A percentile compares a stretch with the other conserved stretches of the same genome.
Evolutionary conservation across 2,888 invertebrate genomes (phyloP).

Genomic region (Dysmachus trigonus): DNA sequence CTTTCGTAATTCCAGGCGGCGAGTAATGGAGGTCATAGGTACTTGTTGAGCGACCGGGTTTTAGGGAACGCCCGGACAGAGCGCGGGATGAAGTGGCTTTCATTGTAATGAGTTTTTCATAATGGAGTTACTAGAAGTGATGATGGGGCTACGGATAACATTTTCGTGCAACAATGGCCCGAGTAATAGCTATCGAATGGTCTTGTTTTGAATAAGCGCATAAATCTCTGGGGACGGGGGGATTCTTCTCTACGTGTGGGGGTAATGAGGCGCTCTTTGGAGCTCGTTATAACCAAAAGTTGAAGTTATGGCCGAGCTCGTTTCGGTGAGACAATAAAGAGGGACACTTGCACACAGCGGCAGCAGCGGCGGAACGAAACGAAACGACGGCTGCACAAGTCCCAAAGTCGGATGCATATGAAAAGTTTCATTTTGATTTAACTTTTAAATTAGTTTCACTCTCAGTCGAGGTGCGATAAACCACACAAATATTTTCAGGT

Average conservation of each 20-base stretch:
- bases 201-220: slow-evolving; percentile 1
- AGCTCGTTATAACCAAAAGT: neutral
- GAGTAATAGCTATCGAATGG: slow-evolving; percentile 17
- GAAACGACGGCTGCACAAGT: neutral
- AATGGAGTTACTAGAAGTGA: slow-evolving; percentile 39
- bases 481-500: neutral
- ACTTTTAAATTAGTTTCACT: neutral
- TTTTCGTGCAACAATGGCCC: slow-evolving; percentile 28
- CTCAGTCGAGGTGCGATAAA: neutral
- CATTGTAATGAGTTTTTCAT: slow-evolving; percentile 37
- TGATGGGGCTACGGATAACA: slow-evolving; percentile 3
- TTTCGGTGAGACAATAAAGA: neutral
- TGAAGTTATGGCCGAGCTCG: neutral
- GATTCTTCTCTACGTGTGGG: neutral
- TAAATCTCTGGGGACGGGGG: neutral
- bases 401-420: neutral
- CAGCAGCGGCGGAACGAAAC: too few species aligned
- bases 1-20: slow-evolving; percentile 20
- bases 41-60: slow-evolving; percentile 29
- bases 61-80: neutral
- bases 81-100: neutral
- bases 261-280: neutral
- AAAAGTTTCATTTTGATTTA: neutral
- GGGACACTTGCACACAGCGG: neutral
- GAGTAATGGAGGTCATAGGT: slow-evolving; percentile 31